A percentile compares a stretch with the other conserved stretches of the same genome.
phyloP scores from a whole-genome alignment of 2,113 vertebrate species.

The Eonycteris spelaea region DNA sequence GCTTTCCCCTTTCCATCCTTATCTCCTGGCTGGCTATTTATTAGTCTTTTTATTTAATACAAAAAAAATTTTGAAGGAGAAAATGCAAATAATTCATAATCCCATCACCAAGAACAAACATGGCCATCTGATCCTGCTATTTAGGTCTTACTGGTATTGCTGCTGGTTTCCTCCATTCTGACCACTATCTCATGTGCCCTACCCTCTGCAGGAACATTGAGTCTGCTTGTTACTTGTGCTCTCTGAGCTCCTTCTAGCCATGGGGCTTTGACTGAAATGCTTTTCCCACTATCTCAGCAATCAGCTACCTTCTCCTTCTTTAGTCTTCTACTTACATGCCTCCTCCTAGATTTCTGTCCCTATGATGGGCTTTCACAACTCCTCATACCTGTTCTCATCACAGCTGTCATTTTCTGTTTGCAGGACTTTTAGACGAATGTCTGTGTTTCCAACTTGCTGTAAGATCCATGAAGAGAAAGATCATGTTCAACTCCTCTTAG shows the following conservation, averaged over 20 bases:
- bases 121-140: neutral
- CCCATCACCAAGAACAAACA: rapidly evolving
- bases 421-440: neutral
- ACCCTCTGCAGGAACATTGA: rapidly evolving
- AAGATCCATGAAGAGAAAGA: neutral
- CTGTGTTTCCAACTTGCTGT: neutral
- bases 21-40: neutral
- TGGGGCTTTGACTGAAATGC: neutral
- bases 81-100: neutral
- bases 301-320: neutral
- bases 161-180: neutral
- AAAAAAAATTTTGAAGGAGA: neutral
- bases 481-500: neutral
- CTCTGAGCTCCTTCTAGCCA: neutral
- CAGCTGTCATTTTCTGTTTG: neutral
- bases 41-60: neutral
- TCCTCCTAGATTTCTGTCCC: no score
- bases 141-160: no score
- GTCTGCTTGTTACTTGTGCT: neutral
- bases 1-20: neutral
- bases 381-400: neutral
- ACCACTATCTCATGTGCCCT: neutral
- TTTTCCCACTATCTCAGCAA: neutral
- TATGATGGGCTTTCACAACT: neutral
- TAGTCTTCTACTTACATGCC: neutral